Percentiles rank a stretch among this genome's conserved stretches.
phyloP scores from a whole-genome alignment of 2,888 invertebrate species.

The Meiosimyza platycephala region DNA sequence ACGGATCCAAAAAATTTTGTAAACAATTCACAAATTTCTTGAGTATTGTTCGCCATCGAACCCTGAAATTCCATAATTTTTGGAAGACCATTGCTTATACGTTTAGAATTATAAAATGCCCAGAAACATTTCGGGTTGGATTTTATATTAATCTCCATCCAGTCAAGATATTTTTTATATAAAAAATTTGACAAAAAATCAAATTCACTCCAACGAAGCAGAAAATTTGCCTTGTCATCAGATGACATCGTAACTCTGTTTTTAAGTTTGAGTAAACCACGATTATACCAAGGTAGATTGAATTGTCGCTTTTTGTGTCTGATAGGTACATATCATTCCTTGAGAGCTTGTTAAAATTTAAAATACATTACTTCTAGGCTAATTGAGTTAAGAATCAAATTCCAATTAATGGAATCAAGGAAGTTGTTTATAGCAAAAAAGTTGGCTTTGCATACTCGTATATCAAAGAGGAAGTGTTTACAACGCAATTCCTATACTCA shows the following conservation, averaged over 20 bases:
- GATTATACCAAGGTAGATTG: neutral
- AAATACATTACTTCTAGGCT: neutral
- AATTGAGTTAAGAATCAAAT: neutral
- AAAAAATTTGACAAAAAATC: neutral
- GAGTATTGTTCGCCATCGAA: neutral
- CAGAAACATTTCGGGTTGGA: too few species aligned
- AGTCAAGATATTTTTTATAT: too few species aligned
- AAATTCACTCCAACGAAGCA: slow-evolving; percentile 6
- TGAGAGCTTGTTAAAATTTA: neutral
- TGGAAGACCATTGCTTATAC: neutral
- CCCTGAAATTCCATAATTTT: slow-evolving; percentile 4
- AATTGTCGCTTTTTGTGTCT: neutral
- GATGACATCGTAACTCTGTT: slow-evolving; percentile 1
- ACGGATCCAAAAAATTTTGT: too few species aligned
- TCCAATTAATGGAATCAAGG: neutral
- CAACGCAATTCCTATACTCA: neutral
- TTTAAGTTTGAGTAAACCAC: neutral
- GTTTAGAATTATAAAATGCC: neutral
- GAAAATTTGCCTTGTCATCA: neutral
- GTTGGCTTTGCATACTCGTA: too few species aligned
- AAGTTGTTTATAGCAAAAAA: neutral
- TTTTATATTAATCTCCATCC: too few species aligned
- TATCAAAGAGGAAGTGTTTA: too few species aligned
- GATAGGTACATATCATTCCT: slow-evolving; percentile 2
- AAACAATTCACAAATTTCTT: slow-evolving; percentile 6